Conservation (phyloP, 2,888 invertebrate genomes). For the Hirtodrosophila duncani region DNA sequence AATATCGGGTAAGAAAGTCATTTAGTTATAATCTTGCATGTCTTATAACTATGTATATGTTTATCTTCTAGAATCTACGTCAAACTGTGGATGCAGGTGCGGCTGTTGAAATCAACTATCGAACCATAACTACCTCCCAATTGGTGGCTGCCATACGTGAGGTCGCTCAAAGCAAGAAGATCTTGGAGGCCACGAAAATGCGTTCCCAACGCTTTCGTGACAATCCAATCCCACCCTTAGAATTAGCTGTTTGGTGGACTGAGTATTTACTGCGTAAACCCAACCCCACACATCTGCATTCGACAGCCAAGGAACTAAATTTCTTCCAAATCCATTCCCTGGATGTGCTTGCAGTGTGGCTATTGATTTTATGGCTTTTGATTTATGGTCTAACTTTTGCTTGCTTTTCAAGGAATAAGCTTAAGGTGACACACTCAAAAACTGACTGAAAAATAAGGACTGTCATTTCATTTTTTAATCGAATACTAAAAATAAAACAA, state of each 20-base stretch:
- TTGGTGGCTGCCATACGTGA: slow-evolving; percentile 16
- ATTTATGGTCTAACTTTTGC: neutral
- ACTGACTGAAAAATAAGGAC: too few relatives aligned
- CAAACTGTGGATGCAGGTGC: slow-evolving; percentile 23
- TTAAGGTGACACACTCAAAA: too few relatives aligned
- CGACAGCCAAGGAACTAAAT: slow-evolving; percentile 19
- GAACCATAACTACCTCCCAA: slow-evolving; percentile 2
- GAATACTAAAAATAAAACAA: too few relatives aligned
- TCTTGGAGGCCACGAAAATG: slow-evolving; percentile 11
- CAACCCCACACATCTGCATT: slow-evolving; percentile 27
- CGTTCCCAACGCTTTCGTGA: slow-evolving; percentile 23
- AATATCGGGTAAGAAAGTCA: slow-evolving; percentile 39
- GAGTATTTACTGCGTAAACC: slow-evolving; percentile 33
- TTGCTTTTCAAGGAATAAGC: too few relatives aligned
- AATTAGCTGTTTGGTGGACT: slow-evolving; percentile 39
- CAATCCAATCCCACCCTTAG: slow-evolving; percentile 26
- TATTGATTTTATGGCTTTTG: slow-evolving; percentile 1
- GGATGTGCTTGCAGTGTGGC: slow-evolving; percentile 28
- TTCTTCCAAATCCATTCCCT: slow-evolving; percentile 37
- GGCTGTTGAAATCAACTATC: slow-evolving; percentile 16
- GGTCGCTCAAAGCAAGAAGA: slow-evolving; percentile 17
- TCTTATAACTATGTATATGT: neutral
- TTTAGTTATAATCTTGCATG: neutral
- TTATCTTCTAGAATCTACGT: slow-evolving; percentile 20
- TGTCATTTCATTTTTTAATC: too few relatives aligned